Evolutionary conservation across 2,888 invertebrate species (phyloP).

Genomic region (Zygothrica quintamaculata): DNA sequence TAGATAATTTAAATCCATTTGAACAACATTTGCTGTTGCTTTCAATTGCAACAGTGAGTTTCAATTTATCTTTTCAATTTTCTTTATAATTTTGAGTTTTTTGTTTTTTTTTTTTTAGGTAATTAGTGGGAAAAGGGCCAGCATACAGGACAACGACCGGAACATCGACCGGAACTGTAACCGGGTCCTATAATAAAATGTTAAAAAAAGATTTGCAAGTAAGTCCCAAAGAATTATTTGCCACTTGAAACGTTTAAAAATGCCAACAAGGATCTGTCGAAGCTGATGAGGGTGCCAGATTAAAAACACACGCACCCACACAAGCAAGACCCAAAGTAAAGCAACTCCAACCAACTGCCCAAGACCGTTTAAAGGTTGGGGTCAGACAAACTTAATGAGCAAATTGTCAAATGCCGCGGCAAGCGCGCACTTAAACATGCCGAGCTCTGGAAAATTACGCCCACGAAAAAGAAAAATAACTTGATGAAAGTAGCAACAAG

Average conservation of each 20-base stretch:
- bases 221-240: constrained; percentile 81
- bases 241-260: constrained; percentile 82
- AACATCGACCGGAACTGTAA: constrained; percentile 23
- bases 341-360: constrained; percentile 21
- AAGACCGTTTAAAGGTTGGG: constrained; percentile 37
- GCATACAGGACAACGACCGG: constrained; percentile 3
- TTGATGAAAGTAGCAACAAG: constrained; percentile 58
- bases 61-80: constrained; percentile 2
- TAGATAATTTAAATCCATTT: constrained; percentile 82
- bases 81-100: constrained; percentile 1
- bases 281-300: constrained; percentile 66
- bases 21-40: constrained; percentile 63
- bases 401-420: constrained; percentile 82
- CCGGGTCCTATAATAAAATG: constrained; percentile 68
- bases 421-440: constrained; percentile 78
- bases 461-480: constrained; percentile 63
- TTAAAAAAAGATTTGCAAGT: constrained; percentile 74
- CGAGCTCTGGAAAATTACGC: constrained; percentile 48
- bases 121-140: constrained; percentile 66
- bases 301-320: constrained; percentile 2
- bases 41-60: constrained; percentile 54
- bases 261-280: constrained; percentile 77
- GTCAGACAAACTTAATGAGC: constrained; percentile 83
- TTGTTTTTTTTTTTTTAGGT: constrained; percentile 43
- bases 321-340: constrained; percentile 30